Percentiles rank a stretch among this genome's conserved stretches.
These are phyloP conservation scores for Mycalesis mineus DNA, from an alignment of 2,888 invertebrate genomes.

Conservation along the genomic window DNA sequence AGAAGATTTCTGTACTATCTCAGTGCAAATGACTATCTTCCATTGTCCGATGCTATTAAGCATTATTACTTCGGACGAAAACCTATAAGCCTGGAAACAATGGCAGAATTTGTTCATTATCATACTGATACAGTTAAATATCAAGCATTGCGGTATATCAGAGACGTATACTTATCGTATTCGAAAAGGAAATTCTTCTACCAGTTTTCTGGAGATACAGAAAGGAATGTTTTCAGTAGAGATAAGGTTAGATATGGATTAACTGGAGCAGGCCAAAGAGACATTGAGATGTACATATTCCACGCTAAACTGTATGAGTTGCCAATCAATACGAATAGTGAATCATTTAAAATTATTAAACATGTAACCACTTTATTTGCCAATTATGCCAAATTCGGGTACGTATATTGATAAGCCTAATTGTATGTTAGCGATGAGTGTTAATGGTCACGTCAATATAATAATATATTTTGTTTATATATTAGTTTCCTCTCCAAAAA, in stretches of 20 bases:
- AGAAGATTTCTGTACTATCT: conserved; percentile 38
- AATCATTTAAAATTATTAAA: conserved; percentile 44
- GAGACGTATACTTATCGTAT: conserved; percentile 29
- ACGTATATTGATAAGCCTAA: conserved; percentile 27
- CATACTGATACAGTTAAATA: conserved; percentile 35
- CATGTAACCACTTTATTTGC: conserved; percentile 46
- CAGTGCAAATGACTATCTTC: conserved; percentile 33
- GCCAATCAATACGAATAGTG: conserved; percentile 38
- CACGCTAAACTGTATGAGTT: conserved; percentile 41
- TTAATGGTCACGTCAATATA: no score
- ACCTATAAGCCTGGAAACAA: conserved; percentile 25
- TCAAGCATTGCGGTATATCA: conserved; percentile 35
- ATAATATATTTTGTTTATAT: no score
- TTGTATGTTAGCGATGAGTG: no score
- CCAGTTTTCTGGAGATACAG: conserved; percentile 45
- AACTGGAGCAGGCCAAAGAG: conserved; percentile 47
- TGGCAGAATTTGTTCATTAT: conserved; percentile 39
- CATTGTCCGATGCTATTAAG: conserved; percentile 41
- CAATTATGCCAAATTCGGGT: conserved; percentile 58
- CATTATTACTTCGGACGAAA: conserved; percentile 44
- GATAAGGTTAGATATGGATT: conserved; percentile 40
- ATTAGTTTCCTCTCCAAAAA: no score
- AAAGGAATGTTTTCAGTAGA: conserved; percentile 43
- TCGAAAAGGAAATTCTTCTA: conserved; percentile 40
- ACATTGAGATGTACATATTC: conserved; percentile 55